Evolutionary conservation across 1,140 invertebrate species (phyloP).

Genomic region (Psilanteris sp.): DNA sequence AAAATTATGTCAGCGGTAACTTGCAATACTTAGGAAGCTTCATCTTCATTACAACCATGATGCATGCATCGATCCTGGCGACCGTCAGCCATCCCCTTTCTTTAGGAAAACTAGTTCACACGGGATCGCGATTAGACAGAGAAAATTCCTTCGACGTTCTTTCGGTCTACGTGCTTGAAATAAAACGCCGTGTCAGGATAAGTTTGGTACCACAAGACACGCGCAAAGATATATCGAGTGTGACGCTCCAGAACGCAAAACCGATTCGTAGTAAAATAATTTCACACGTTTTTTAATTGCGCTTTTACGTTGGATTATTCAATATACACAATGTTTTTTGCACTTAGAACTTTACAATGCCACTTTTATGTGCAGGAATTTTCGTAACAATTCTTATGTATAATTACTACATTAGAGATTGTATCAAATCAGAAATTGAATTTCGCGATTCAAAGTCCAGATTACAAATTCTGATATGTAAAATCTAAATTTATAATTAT

Average conservation of each 20-base stretch:
- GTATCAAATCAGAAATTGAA: neutral
- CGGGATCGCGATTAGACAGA: constrained; percentile 64
- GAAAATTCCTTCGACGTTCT: constrained; percentile 63
- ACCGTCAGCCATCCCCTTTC: constrained; percentile 51
- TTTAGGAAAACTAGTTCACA: constrained; percentile 60
- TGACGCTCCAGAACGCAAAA: constrained; percentile 59
- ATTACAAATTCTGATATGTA: too few species aligned
- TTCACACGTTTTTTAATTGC: constrained; percentile 37
- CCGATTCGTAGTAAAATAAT: constrained; percentile 57
- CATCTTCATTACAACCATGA: constrained; percentile 57
- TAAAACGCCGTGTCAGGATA: constrained; percentile 63
- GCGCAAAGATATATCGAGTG: constrained; percentile 60
- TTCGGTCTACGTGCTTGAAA: constrained; percentile 64
- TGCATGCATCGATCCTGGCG: constrained; percentile 58
- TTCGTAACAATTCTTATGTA: neutral
- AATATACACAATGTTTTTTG: constrained; percentile 21
- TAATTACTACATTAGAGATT: neutral
- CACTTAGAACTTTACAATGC: constrained; percentile 1
- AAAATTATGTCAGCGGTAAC: constrained; percentile 43
- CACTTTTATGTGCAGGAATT: too few species aligned
- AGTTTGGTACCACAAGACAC: constrained; percentile 62
- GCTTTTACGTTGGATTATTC: constrained; percentile 16
- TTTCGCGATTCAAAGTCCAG: neutral
- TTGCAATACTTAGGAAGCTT: constrained; percentile 40
- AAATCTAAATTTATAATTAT: too few species aligned